Conservation (phyloP, 2,888 invertebrate genomes). For the Prosopocoilus inquinatus region DNA sequence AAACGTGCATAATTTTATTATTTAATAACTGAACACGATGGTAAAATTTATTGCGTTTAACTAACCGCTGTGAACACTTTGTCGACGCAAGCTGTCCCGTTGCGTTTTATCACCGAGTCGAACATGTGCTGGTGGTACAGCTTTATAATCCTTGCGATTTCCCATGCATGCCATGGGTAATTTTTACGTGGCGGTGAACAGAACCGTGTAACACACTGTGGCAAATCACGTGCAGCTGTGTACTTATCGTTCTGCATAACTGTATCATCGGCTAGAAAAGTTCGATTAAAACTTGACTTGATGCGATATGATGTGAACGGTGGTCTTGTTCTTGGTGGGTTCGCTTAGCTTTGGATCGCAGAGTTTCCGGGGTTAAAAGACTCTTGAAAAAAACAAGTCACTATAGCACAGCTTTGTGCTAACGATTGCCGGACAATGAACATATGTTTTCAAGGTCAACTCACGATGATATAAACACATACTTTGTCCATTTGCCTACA, state of each 20-base stretch:
- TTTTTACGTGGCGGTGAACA: neutral
- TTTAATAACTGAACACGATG: too few species aligned
- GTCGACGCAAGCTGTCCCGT: too few species aligned
- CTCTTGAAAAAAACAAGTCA: constrained; percentile 23
- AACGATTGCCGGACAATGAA: constrained; percentile 21
- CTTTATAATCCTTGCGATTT: neutral
- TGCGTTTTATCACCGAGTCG: too few species aligned
- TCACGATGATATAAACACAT: constrained; percentile 6
- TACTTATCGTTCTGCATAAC: neutral
- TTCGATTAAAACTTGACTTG: neutral
- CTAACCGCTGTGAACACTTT: too few species aligned
- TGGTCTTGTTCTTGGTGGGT: neutral
- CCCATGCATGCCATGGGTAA: neutral
- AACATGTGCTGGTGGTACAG: too few species aligned
- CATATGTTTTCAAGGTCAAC: constrained; percentile 26
- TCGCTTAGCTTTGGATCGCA: constrained; percentile 7
- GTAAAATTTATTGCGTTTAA: too few species aligned
- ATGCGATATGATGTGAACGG: neutral
- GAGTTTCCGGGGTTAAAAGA: constrained; percentile 29
- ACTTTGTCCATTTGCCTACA: neutral
- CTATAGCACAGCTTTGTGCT: constrained; percentile 9
- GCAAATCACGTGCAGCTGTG: neutral
- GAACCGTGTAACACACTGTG: neutral
- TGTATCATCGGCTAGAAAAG: neutral
- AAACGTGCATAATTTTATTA: too few species aligned